phyloP scores from a whole-genome alignment of 2,797 vertebrate species.

The Anas bahamensis region DNA sequence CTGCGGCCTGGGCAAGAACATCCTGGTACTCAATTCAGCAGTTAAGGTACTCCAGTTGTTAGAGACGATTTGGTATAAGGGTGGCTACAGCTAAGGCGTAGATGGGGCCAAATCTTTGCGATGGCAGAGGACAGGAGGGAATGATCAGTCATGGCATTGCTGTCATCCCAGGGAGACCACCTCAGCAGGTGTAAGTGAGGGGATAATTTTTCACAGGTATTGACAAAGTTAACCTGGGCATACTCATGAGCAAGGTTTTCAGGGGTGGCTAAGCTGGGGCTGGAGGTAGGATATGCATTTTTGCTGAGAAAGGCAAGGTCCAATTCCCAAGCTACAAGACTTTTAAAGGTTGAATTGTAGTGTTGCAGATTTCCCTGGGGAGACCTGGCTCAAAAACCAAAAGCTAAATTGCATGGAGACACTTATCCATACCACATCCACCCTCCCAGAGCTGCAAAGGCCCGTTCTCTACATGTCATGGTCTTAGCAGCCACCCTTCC shows the following conservation, averaged over 20 bases:
- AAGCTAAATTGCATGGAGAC: neutral
- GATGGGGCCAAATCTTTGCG: neutral
- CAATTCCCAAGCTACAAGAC: neutral
- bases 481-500: neutral
- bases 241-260: neutral
- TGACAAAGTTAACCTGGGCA: neutral
- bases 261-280: neutral
- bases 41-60: neutral
- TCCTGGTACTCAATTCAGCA: neutral
- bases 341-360: neutral
- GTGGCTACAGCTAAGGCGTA: neutral
- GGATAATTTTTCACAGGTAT: neutral
- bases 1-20: neutral
- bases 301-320: neutral
- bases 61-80: neutral
- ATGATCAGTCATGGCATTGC: neutral
- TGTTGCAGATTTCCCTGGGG: neutral
- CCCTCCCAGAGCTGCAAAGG: neutral
- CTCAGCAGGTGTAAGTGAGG: accelerated
- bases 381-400: neutral
- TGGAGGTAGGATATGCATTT: neutral
- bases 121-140: neutral
- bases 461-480: neutral
- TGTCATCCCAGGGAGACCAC: neutral
- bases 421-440: neutral